Evolutionary conservation across 1,140 invertebrate species (phyloP).

Genomic region (Polypedilum pembai): DNA sequence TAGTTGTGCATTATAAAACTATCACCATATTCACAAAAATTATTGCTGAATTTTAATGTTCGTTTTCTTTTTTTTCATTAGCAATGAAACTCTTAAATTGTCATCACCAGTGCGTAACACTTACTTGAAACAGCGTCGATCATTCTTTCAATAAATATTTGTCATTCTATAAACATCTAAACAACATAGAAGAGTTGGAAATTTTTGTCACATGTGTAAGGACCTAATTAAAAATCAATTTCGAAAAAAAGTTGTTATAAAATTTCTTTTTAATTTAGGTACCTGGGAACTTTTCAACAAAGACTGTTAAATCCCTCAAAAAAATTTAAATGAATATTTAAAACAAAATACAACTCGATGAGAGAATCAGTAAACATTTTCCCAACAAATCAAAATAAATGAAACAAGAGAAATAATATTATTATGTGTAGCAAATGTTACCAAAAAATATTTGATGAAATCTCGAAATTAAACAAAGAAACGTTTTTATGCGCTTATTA

Average conservation of each 20-base stretch:
- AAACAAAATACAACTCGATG: not conserved
- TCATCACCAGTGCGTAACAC: slow-evolving; percentile 25
- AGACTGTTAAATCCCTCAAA: not conserved
- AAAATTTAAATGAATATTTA: not conserved
- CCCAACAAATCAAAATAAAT: not conserved
- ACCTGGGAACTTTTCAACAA: slow-evolving; percentile 22
- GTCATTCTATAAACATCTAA: no score
- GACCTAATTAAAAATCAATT: not conserved
- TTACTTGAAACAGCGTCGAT: slow-evolving; percentile 2
- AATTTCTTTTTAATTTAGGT: not conserved
- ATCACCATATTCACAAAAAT: no score
- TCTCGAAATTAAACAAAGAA: not conserved
- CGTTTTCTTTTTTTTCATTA: not conserved
- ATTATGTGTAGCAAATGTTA: not conserved
- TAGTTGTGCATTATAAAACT: no score
- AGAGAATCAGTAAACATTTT: not conserved
- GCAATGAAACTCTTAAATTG: slow-evolving; percentile 27
- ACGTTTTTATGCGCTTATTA: slow-evolving; percentile 1
- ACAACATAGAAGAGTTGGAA: not conserved
- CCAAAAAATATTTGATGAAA: not conserved
- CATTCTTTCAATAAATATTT: not conserved
- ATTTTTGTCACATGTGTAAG: slow-evolving; percentile 24
- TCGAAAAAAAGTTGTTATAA: not conserved
- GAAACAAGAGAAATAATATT: not conserved
- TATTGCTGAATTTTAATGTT: no score